These are phyloP conservation scores for Catostomus latipinnis DNA, from an alignment of 2,797 vertebrate species.

Conservation along the genomic window DNA sequence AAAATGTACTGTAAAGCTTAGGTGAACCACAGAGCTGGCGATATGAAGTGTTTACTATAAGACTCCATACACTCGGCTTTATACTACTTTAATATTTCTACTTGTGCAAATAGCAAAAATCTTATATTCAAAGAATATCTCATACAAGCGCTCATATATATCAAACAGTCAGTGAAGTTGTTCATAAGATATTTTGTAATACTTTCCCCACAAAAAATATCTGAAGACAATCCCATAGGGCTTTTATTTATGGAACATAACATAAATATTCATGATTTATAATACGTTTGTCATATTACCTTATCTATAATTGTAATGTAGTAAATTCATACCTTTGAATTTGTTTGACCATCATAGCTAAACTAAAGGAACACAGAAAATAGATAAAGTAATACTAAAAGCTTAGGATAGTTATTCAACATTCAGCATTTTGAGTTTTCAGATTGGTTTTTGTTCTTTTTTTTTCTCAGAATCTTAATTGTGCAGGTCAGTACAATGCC, in stretches of 20 bases:
- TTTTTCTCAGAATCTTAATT: not conserved
- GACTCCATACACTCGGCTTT: conserved; percentile 51
- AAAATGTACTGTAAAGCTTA: conserved; percentile 12
- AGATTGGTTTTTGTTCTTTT: conserved; percentile 15
- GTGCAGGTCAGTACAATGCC: not conserved
- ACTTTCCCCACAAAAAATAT: conserved; percentile 6
- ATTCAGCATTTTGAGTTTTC: conserved; percentile 4
- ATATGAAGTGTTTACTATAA: conserved; percentile 16
- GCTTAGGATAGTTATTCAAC: conserved; percentile 45
- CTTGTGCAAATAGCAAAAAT: conserved; percentile 87
- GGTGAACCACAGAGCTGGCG: conserved; percentile 30
- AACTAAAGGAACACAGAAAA: conserved; percentile 22
- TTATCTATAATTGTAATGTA: conserved; percentile 7
- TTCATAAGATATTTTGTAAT: conserved; percentile 33
- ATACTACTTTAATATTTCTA: conserved; percentile 53
- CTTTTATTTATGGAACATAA: conserved; percentile 25
- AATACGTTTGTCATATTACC: conserved; percentile 2
- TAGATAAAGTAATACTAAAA: conserved; percentile 35
- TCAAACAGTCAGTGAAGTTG: conserved; percentile 64
- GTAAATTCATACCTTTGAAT: conserved; percentile 16
- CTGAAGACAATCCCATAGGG: conserved; percentile 9
- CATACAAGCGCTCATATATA: conserved; percentile 50
- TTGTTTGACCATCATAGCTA: conserved; percentile 27
- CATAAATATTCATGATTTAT: conserved; percentile 19
- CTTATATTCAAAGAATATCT: conserved; percentile 77